These are phyloP conservation scores for Ormyrus pomaceus DNA, from an alignment of 2,888 invertebrate genomes.

Conservation along the genomic window DNA sequence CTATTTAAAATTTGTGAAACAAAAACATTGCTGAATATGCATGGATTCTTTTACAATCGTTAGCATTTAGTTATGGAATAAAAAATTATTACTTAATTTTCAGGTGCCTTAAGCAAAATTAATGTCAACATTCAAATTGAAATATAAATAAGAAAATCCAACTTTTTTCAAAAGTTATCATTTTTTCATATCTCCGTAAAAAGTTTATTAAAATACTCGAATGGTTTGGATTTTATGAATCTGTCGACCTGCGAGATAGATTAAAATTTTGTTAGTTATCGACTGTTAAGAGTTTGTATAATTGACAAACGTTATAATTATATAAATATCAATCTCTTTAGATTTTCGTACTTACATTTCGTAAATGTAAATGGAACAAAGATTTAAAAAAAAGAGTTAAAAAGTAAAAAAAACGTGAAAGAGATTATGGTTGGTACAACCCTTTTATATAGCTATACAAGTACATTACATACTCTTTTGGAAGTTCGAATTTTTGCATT, in stretches of 20 bases:
- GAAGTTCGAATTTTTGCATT: constrained; percentile 34
- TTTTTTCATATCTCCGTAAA: constrained; percentile 44
- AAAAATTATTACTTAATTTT: too few species aligned
- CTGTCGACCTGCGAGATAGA: constrained; percentile 14
- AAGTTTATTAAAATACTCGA: constrained; percentile 15
- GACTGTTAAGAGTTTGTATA: constrained; percentile 43
- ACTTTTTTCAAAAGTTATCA: background rate
- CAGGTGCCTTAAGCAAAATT: too few species aligned
- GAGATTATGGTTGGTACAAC: constrained; percentile 21
- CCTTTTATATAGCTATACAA: constrained; percentile 20
- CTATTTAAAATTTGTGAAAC: too few species aligned
- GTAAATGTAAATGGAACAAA: constrained; percentile 49
- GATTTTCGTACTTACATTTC: constrained; percentile 52
- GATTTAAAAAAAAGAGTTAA: constrained; percentile 8
- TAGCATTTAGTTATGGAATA: too few species aligned
- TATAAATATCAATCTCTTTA: constrained; percentile 43
- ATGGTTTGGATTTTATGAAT: constrained; percentile 28
- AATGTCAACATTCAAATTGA: background rate
- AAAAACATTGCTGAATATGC: too few species aligned
- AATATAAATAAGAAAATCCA: background rate
- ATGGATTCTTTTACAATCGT: too few species aligned
- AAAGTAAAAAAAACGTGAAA: background rate
- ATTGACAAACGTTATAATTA: constrained; percentile 37
- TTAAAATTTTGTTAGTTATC: constrained; percentile 17
- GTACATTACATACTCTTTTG: constrained; percentile 30